Base-by-base conservation (phyloP, 2,797 vertebrate species). In the Prionace glauca region DNA sequence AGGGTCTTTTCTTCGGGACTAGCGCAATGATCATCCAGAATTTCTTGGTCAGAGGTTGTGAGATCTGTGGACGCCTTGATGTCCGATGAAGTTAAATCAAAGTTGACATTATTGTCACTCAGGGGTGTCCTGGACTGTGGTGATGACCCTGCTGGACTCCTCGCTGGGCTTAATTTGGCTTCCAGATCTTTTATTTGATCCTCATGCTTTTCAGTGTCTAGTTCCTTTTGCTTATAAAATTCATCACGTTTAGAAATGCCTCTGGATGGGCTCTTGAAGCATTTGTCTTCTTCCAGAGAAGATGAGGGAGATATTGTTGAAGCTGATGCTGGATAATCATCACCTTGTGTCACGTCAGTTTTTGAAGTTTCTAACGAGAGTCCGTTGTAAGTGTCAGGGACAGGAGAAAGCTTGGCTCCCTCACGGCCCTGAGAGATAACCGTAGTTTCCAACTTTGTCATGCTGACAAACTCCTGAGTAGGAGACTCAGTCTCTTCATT, bases 281-380 rank as follows among this genome's bases (percentile, higher is more conserved):
- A 98, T 97, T 97, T 99, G 96, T 99, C 99, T 96, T 99, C 98
- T 96, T 99, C 99, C 96, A 99, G 96, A 84, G 98, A 98, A 94
- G 99, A 99, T 74, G 99, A 98, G 32, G 99, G 98, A 65, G 99
- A 99, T 97, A 99, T 98, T 87, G 99, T 99, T 1, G 98, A 98
- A 96, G 98, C 99, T 3, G 99, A 99, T 79, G 97, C 98, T 95
- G 97, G 97, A 96, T 99, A 99, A 95, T 99, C 98, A 81, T 97
- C 98, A n/a, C 98, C 99, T 96, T 99, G 99, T 29, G 99, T 99
- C 95, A 98, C 98, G 26, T 98, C 98, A 95, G 98, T 99, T 96
- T 98, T 98, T 60, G 98, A 99, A 81, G 97, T 98, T 95, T 99
- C 98, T 3, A 97, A 98, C 90, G 96, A 96, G 79, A 97, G 96